These are phyloP conservation scores for Eupithecia insigniata DNA, from an alignment of 2,888 invertebrate genomes.

Conservation along the genomic window DNA sequence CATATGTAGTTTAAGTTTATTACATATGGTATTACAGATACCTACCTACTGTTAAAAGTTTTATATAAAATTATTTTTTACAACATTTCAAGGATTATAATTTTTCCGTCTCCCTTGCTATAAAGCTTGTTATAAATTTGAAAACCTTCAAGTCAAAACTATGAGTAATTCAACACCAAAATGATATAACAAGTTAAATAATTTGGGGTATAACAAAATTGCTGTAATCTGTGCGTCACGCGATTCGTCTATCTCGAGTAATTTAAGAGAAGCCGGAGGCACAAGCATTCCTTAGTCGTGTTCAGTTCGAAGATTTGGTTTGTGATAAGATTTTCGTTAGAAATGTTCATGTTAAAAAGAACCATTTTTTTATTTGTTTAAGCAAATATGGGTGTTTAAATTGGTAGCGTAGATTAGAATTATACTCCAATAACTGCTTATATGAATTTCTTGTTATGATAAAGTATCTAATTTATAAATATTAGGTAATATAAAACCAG, in stretches of 20 bases:
- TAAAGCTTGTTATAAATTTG: not conserved
- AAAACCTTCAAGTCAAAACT: slow-evolving; percentile 4
- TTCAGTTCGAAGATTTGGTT: slow-evolving; percentile 30
- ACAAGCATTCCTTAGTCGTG: slow-evolving; percentile 64
- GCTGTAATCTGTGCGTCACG: slow-evolving; percentile 76
- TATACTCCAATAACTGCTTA: not conserved
- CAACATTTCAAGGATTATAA: not conserved
- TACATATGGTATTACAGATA: too few relatives aligned
- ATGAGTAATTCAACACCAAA: slow-evolving; percentile 24
- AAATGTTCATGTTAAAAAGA: not conserved
- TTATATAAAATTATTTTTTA: not conserved
- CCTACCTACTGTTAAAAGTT: not conserved
- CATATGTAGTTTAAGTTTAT: too few relatives aligned
- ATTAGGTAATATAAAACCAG: not conserved
- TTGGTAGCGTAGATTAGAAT: not conserved
- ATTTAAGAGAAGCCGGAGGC: slow-evolving; percentile 72
- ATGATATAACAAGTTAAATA: slow-evolving; percentile 51
- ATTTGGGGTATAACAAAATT: slow-evolving; percentile 69
- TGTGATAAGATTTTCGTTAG: not conserved
- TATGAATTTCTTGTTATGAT: not conserved
- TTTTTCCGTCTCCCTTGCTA: not conserved
- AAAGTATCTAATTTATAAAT: not conserved
- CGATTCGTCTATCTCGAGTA: slow-evolving; percentile 81
- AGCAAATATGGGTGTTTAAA: not conserved
- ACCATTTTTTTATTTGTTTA: not conserved